These are phyloP conservation scores for Batillaria attramentaria DNA, from an alignment of 1,140 invertebrate species.

Conservation along the genomic window DNA sequence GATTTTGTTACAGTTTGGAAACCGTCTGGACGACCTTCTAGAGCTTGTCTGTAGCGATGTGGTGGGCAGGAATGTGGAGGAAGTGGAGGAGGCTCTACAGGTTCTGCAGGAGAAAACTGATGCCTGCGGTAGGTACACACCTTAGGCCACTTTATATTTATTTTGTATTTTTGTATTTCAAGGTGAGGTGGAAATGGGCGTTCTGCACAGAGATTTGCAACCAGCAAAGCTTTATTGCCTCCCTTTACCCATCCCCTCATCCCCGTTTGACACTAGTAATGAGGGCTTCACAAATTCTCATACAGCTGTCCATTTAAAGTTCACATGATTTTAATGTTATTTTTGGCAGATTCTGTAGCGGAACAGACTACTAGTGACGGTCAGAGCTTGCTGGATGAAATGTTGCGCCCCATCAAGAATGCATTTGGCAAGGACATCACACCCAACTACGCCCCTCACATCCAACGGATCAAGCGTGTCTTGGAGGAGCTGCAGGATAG, in stretches of 20 bases:
- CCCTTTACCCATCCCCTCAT: no score
- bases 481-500: conserved; percentile 73
- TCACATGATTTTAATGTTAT: no score
- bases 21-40: conserved; percentile 64
- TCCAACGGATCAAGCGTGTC: conserved; percentile 80
- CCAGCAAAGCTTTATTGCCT: no score
- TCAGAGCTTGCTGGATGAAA: conserved; percentile 84
- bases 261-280: neutral
- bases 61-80: conserved; percentile 79
- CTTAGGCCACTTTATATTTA: no score
- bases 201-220: no score
- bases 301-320: no score
- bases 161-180: no score
- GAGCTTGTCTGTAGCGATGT: conserved; percentile 74
- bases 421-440: conserved; percentile 82
- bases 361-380: conserved; percentile 76
- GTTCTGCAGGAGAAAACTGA: conserved; percentile 64
- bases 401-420: conserved; percentile 86
- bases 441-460: conserved; percentile 82
- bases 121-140: conserved; percentile 61
- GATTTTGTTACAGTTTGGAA: conserved; percentile 58
- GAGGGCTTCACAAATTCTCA: neutral
- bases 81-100: conserved; percentile 58
- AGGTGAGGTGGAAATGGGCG: no score
- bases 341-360: conserved; percentile 56